Evolutionary conservation across 2,797 vertebrate species (phyloP), one percentile per base, ranked within the genome.

Genomic region (Lophotriccus pileatus): DNA sequence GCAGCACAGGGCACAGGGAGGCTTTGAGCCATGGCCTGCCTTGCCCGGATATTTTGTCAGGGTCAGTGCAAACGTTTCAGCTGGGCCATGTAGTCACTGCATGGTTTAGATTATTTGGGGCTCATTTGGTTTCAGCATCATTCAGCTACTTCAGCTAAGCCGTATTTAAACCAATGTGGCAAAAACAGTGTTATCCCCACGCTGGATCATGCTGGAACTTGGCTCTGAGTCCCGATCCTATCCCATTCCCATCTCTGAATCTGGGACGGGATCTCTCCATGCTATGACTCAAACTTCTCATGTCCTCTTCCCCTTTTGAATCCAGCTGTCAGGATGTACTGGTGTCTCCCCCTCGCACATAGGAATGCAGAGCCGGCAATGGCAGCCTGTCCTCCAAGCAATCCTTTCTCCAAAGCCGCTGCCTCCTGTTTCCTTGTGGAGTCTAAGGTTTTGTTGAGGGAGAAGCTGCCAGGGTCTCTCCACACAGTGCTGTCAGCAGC

Each of bases 211-310:
- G 87, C 88, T 72, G 79, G 56, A 95, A 82, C 82, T 95, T 95
- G 95, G 94, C 94, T 94, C 76, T 4, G 56, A 75, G 50, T 91
- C 94, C 46, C 1, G 0, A 15, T 77, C 93, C 80, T 92, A 21
- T 89, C 74, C 94, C 52, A 4, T 96, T 91, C 94, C 84, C 78
- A 62, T 92, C 94, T 94, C 75, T 0, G 2, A 82, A 77, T 93
- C 89, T 77, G 75, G 92, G 90, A 95, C 92, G 90, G 93, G 94
- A 92, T 95, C 93, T 95, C 93, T 96, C 90, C 6, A 3, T n/a
- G 81, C 94, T 92, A 78, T 96, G 94, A 95, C 94, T 95, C 96
- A 92, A 89, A 66, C 94, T 97, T 95, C 94, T 96, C 94, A 53
- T 95, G 89, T 93, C 96, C 95, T 86, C 92, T 93, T 94, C 95